A percentile compares a stretch with the other conserved stretches of the same genome.
Conservation (phyloP, 1,140 invertebrate genomes). For the Drosophila trapezifrons region DNA sequence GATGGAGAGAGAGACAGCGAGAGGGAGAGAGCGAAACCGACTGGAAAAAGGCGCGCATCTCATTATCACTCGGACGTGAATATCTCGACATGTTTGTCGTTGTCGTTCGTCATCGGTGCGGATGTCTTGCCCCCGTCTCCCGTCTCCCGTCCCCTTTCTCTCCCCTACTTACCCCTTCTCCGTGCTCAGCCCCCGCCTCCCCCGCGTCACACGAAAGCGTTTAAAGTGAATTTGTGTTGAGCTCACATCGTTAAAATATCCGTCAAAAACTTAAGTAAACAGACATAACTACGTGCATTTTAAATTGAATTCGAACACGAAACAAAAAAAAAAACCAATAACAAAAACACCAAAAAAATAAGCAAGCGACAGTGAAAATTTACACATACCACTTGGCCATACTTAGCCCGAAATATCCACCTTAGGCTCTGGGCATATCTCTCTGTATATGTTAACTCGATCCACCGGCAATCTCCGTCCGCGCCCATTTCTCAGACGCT, state of each 20-base stretch:
- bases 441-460: conserved; percentile 59
- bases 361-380: conserved; percentile 79
- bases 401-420: conserved; percentile 50
- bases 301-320: conserved; percentile 81
- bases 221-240: conserved; percentile 84
- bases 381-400: conserved; percentile 63
- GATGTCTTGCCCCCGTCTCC: conserved; percentile 42
- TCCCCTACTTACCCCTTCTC: not conserved
- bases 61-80: conserved; percentile 84
- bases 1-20: conserved; percentile 11
- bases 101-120: conserved; percentile 70
- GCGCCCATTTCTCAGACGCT: conserved; percentile 66
- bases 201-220: conserved; percentile 57
- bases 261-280: conserved; percentile 84
- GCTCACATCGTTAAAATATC: conserved; percentile 84
- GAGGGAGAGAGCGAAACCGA: conserved; percentile 41
- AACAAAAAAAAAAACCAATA: conserved; percentile 46
- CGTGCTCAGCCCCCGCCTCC: not conserved
- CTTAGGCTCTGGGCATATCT: conserved; percentile 6
- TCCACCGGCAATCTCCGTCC: conserved; percentile 52
- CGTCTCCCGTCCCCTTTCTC: too few species aligned
- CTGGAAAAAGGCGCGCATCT: conserved; percentile 81
- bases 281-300: conserved; percentile 84
- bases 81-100: conserved; percentile 81
- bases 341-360: conserved; percentile 56